phyloP scores from a whole-genome alignment of 2,113 vertebrate genomes.

The Catharus minimus region DNA sequence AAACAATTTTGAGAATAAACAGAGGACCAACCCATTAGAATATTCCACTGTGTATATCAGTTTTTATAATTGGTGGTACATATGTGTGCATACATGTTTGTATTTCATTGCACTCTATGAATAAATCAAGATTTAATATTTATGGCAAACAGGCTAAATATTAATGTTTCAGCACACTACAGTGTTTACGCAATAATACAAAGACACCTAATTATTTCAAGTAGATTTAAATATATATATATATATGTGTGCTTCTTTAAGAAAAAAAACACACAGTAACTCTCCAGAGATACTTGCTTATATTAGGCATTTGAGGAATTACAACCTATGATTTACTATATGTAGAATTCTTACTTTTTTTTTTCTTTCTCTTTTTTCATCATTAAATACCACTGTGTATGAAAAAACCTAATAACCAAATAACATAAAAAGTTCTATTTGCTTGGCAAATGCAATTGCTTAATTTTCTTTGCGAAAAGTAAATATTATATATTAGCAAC shows the following conservation, averaged over 20 bases:
- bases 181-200: not conserved
- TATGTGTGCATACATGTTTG: conserved; percentile 1
- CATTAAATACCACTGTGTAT: not conserved
- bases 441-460: not conserved
- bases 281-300: not conserved
- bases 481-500: not conserved
- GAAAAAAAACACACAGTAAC: not conserved
- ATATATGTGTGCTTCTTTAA: not conserved
- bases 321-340: not conserved
- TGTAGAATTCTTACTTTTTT: not conserved
- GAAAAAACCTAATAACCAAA: not conserved
- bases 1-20: conserved; percentile 48
- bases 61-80: conserved; percentile 23
- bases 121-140: conserved; percentile 16
- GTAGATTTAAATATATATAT: not conserved
- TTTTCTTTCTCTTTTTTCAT: not conserved
- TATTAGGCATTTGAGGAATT: not conserved
- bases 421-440: not conserved
- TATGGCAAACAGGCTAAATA: not conserved
- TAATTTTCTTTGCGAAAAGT: not conserved
- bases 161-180: not conserved
- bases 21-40: conserved; percentile 22
- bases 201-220: not conserved
- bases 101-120: not conserved
- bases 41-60: not conserved